Conservation (phyloP, 2,888 invertebrate species). For the Acleris emargana region DNA sequence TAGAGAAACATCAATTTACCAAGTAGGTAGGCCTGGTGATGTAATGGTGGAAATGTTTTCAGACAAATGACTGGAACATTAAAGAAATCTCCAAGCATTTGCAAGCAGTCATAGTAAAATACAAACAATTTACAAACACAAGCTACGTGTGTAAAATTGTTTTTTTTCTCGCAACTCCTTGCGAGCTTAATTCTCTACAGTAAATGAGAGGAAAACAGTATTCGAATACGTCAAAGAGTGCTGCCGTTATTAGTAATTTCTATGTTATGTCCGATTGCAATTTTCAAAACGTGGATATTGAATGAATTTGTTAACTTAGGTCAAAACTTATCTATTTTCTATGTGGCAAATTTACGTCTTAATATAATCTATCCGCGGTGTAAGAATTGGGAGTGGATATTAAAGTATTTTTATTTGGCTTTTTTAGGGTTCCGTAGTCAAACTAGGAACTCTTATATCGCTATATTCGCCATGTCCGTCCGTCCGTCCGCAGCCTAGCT, state of each 20-base stretch:
- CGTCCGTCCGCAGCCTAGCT: too few relatives aligned
- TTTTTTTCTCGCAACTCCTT: conserved; percentile 13
- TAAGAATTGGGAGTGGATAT: too few relatives aligned
- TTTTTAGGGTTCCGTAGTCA: too few relatives aligned
- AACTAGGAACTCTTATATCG: too few relatives aligned
- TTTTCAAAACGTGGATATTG: too few relatives aligned
- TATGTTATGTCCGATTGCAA: background rate
- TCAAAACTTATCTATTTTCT: too few relatives aligned
- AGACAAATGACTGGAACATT: background rate
- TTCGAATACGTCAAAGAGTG: too few relatives aligned
- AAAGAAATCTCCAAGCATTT: background rate
- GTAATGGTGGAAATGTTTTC: background rate
- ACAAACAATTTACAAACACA: conserved; percentile 15
- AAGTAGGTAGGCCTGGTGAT: background rate
- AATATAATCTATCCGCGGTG: too few relatives aligned
- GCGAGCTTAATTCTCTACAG: background rate
- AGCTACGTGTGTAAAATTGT: background rate
- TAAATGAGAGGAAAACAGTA: conserved; percentile 9
- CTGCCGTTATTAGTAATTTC: background rate
- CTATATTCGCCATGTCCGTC: too few relatives aligned
- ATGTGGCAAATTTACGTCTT: too few relatives aligned
- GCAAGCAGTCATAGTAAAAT: conserved; percentile 6
- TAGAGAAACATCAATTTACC: background rate
- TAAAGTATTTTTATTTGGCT: too few relatives aligned
- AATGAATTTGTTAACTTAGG: too few relatives aligned